Evolutionary conservation across 2,888 invertebrate genomes (phyloP).

Genomic region (Caenorhabditis macrosperma): DNA sequence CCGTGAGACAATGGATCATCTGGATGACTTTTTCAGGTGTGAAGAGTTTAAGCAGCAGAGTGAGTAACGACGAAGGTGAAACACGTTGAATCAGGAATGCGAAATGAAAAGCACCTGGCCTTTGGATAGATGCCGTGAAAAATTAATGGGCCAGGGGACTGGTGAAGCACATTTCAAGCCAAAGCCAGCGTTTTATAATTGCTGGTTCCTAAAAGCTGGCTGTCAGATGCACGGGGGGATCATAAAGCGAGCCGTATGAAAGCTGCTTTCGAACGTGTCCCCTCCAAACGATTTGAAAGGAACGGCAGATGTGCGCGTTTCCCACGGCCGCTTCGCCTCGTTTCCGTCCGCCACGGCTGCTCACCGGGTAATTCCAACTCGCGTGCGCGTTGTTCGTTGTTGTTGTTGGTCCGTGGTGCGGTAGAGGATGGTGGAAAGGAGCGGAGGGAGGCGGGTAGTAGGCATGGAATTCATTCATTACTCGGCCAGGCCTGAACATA

Average conservation of each 20-base stretch:
- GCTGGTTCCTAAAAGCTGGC: too few species aligned
- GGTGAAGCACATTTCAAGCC: too few species aligned
- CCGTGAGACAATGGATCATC: too few species aligned
- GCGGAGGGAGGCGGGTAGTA: neutral
- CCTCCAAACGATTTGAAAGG: neutral
- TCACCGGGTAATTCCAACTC: neutral
- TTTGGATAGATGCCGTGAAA: neutral
- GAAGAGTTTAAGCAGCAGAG: too few species aligned
- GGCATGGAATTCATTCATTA: neutral
- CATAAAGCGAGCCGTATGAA: too few species aligned
- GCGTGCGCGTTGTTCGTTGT: neutral
- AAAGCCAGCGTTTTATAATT: too few species aligned
- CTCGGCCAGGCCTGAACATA: neutral
- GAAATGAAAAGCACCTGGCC: neutral
- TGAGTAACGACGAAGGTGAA: too few species aligned
- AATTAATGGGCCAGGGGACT: neutral
- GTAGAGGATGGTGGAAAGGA: neutral
- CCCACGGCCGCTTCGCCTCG: neutral
- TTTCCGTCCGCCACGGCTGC: neutral
- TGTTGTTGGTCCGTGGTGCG: neutral
- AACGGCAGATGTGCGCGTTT: neutral
- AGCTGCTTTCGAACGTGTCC: too few species aligned
- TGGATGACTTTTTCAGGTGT: neutral
- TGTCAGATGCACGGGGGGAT: too few species aligned
- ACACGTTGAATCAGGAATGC: too few species aligned